Evolutionary conservation across 2,888 invertebrate genomes (phyloP).

Genomic region (Tenthredo scrophulariae): DNA sequence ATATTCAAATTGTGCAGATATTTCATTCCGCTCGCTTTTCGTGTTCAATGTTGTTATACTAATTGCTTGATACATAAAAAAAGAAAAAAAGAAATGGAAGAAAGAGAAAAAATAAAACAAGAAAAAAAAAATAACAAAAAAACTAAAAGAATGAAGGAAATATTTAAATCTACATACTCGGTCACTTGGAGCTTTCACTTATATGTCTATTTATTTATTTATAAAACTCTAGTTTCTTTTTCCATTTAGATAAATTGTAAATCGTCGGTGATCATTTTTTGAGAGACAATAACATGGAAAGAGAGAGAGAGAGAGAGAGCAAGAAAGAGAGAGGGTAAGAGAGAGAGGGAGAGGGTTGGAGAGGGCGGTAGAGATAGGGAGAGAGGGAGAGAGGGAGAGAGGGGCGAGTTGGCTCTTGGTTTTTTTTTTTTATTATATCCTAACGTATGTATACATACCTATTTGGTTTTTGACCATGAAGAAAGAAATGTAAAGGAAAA

Average conservation of each 20-base stretch:
- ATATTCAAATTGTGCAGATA: background rate
- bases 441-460: background rate
- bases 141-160: background rate
- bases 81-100: background rate
- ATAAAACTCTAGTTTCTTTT: background rate
- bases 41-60: background rate
- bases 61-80: slow-evolving; percentile 8
- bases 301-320: background rate
- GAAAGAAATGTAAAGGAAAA: background rate
- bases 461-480: background rate
- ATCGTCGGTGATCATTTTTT: background rate
- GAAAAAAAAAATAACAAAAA: background rate
- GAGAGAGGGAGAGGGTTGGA: background rate
- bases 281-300: background rate
- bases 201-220: background rate
- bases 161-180: background rate
- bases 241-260: background rate
- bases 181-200: background rate
- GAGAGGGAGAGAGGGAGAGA: background rate
- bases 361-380: background rate
- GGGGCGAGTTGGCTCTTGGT: background rate
- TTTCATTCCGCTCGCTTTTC: background rate
- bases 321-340: background rate
- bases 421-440: background rate
- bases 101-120: background rate